phyloP scores from a whole-genome alignment of 2,797 vertebrate genomes.

The Pterois miles region DNA sequence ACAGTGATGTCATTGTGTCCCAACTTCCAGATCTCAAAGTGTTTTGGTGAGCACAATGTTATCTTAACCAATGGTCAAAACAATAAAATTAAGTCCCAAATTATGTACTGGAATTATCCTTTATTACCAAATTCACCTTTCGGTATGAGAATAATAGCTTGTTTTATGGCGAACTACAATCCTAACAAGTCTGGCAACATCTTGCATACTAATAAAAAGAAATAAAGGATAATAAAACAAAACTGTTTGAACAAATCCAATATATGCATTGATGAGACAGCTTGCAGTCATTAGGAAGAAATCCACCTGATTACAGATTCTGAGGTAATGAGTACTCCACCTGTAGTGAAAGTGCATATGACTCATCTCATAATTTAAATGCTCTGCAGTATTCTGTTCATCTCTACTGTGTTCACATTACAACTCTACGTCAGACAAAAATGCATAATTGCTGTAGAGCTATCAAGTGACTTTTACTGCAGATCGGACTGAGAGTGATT shows the following conservation, averaged over 20 bases:
- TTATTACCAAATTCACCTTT: too few relatives aligned
- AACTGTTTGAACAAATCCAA: not conserved
- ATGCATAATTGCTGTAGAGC: not conserved
- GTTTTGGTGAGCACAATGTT: not conserved
- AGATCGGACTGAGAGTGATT: not conserved
- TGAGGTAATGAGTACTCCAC: not conserved
- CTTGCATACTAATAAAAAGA: not conserved
- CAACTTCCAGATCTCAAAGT: not conserved
- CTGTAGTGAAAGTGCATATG: not conserved
- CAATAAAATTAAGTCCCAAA: not conserved
- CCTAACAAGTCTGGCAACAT: not conserved
- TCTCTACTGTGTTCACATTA: not conserved
- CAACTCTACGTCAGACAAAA: not conserved
- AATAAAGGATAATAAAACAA: not conserved
- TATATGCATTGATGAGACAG: slow-evolving; percentile 5
- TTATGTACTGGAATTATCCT: not conserved
- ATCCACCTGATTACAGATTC: slow-evolving; percentile 9
- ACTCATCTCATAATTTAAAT: not conserved
- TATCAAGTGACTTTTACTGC: not conserved
- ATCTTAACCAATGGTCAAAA: not conserved
- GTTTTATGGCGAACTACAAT: not conserved
- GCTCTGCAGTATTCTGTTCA: not conserved
- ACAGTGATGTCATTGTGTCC: not conserved
- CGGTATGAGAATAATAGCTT: not conserved
- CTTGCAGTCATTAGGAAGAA: slow-evolving; percentile 6